A percentile compares a stretch with the other conserved stretches of the same genome.
Evolutionary conservation across 2,797 vertebrate genomes (phyloP).

Genomic region (Anas acuta): DNA sequence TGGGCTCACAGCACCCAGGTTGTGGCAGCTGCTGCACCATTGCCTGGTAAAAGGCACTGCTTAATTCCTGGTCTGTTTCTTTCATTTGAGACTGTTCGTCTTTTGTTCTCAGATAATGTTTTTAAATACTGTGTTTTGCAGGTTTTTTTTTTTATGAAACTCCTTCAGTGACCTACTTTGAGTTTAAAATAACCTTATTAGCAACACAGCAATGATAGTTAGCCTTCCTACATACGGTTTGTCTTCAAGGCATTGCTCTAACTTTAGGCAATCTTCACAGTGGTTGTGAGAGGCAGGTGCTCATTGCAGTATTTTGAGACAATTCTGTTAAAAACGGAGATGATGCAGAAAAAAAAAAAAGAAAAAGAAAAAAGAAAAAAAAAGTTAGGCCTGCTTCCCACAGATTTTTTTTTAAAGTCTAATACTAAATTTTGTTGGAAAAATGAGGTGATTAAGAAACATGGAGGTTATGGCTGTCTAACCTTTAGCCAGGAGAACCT

Average conservation of each 20-base stretch:
- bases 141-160: constrained; percentile 22
- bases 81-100: background rate
- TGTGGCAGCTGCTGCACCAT: background rate
- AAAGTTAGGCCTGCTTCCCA: background rate
- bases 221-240: constrained; percentile 16
- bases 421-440: background rate
- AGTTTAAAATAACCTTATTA: constrained; percentile 67
- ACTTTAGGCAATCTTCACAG: background rate
- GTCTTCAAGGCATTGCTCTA: constrained; percentile 2
- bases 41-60: background rate
- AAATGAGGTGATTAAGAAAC: background rate
- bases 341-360: background rate
- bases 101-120: background rate
- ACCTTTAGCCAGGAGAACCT: background rate
- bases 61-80: background rate
- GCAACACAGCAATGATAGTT: constrained; percentile 13
- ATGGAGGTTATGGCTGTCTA: background rate
- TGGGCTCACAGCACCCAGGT: background rate
- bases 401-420: background rate
- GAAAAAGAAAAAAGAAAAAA: background rate
- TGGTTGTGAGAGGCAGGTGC: background rate
- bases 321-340: background rate
- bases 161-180: constrained; percentile 44
- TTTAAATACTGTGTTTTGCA: background rate
- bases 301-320: background rate